A percentile compares a stretch with the other conserved stretches of the same genome.
phyloP scores from a whole-genome alignment of 2,113 vertebrate genomes.

The Pituophis catenifer region DNA sequence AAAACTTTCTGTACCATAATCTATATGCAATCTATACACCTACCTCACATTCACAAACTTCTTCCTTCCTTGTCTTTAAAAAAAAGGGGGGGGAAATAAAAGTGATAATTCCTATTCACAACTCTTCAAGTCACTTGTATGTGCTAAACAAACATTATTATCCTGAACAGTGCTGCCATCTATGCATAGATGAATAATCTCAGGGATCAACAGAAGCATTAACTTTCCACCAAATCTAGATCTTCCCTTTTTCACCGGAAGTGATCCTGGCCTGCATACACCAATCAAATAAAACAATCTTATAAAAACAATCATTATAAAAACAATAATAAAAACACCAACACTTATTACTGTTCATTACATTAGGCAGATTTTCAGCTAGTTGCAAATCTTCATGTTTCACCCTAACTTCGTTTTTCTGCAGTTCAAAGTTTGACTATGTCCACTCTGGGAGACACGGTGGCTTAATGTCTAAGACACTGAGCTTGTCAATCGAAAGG shows the following conservation, averaged over 20 bases:
- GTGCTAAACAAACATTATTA: not conserved
- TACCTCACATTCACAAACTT: not conserved
- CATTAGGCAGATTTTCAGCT: not conserved
- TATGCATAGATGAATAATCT: not conserved
- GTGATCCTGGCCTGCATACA: not conserved
- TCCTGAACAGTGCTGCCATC: not conserved
- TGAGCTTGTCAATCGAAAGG: too few species aligned
- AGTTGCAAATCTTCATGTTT: not conserved
- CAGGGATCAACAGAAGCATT: not conserved
- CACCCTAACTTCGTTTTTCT: not conserved
- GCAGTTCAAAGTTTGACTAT: not conserved
- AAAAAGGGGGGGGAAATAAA: not conserved
- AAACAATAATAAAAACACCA: not conserved
- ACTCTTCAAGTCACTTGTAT: not conserved
- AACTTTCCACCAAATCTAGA: not conserved
- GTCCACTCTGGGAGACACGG: too few species aligned
- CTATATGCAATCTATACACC: not conserved
- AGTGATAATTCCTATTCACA: not conserved
- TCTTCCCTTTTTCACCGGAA: not conserved
- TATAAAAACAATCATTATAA: not conserved
- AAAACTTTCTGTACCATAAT: not conserved
- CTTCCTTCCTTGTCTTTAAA: not conserved
- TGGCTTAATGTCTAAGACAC: too few species aligned
- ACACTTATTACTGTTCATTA: not conserved
- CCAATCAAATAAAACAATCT: too few species aligned